Evolutionary conservation across 2,113 vertebrate genomes (phyloP).

Genomic region (human (Homo sapiens)): DNA sequence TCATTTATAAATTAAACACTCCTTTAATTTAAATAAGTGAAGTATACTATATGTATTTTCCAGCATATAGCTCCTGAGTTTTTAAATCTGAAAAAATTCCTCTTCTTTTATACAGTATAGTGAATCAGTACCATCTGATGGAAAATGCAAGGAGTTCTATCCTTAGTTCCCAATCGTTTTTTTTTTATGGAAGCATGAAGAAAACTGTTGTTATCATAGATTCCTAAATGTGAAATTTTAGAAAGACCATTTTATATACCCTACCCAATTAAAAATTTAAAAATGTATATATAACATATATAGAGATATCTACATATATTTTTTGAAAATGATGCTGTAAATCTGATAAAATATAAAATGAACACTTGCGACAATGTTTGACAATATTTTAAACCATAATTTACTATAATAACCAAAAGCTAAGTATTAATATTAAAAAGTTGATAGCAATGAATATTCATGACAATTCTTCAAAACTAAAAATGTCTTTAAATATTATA

Average conservation of each 20-base stretch:
- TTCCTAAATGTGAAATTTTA: not conserved
- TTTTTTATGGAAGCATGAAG: not conserved
- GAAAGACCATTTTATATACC: not conserved
- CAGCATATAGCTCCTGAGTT: not conserved
- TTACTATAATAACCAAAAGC: conserved; percentile 20
- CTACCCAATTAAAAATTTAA: not conserved
- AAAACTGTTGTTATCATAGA: not conserved
- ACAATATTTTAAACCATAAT: not conserved
- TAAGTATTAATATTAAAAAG: conserved; percentile 17
- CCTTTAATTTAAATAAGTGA: not conserved
- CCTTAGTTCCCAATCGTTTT: not conserved
- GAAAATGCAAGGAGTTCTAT: not conserved
- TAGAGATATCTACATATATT: not conserved
- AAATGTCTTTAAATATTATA: not conserved
- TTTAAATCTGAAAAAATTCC: conserved; percentile 10
- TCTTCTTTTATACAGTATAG: not conserved
- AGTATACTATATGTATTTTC: not conserved
- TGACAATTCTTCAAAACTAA: conserved; percentile 16
- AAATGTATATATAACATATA: not conserved
- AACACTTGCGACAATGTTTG: not conserved
- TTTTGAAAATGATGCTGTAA: conserved; percentile 18
- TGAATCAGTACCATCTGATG: not conserved
- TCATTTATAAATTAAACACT: not conserved
- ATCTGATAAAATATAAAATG: conserved; percentile 39
- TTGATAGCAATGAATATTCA: not conserved